Percentiles rank a stretch among this genome's conserved stretches.
These are phyloP conservation scores for Eupleurogrammus muticus DNA, from an alignment of 2,797 vertebrate genomes.

Conservation along the genomic window DNA sequence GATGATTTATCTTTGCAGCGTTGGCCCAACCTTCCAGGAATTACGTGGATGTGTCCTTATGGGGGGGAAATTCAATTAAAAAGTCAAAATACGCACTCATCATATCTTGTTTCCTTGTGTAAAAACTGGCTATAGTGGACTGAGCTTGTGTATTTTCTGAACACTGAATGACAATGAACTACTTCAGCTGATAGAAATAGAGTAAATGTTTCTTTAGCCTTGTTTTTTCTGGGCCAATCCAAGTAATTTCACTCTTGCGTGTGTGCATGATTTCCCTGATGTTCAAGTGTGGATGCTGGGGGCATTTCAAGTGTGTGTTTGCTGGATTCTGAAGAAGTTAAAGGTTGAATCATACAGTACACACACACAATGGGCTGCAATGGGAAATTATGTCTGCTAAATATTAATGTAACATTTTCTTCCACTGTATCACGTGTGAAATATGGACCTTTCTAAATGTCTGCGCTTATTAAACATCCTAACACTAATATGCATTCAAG, in stretches of 20 bases:
- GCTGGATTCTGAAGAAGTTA: background rate
- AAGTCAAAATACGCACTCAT: background rate
- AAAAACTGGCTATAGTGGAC: background rate
- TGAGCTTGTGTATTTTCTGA: background rate
- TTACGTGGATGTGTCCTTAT: background rate
- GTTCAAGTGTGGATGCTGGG: background rate
- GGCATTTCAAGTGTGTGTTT: background rate
- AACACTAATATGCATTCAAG: slow-evolving; percentile 54
- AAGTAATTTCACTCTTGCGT: background rate
- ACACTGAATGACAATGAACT: background rate
- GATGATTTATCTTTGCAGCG: slow-evolving; percentile 12
- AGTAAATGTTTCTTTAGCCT: background rate
- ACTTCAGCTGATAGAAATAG: background rate
- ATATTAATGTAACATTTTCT: background rate
- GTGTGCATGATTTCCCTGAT: background rate
- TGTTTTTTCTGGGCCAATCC: background rate
- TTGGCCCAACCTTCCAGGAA: slow-evolving; percentile 5
- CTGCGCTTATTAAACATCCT: slow-evolving; percentile 43
- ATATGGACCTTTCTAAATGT: slow-evolving; percentile 26
- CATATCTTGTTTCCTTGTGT: background rate
- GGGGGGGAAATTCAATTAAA: background rate
- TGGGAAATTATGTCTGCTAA: slow-evolving; percentile 15
- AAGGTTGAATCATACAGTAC: background rate
- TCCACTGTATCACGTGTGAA: slow-evolving; percentile 25
- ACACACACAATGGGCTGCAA: slow-evolving; percentile 21